Evolutionary conservation across 1,140 invertebrate species (phyloP), one percentile per base, ranked within the genome.

Genomic region (Hyles euphorbiae): DNA sequence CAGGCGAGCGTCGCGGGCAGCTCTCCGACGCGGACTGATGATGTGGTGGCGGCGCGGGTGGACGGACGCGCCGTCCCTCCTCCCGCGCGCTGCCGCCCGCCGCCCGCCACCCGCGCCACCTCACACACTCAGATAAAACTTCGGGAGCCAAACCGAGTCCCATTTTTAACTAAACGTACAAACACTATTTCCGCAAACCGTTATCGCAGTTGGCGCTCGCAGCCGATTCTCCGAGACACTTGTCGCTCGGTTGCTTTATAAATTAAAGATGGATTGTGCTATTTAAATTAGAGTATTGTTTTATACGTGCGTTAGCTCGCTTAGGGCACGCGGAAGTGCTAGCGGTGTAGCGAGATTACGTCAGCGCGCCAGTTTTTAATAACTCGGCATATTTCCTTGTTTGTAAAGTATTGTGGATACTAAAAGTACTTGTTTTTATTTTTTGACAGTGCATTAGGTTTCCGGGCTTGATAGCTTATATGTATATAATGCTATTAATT

Each of bases 331-430:
- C 81, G 81, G 83, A 87, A 87, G 79, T 82, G 72, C 74, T 73
- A 71, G 70, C 63, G 68, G 66, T 73, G 67, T 74, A 66, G 65
- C 68, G 64, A 65, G 64, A 81, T 87, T 83, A 84, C 81, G 81
- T 83, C 83, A 87, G 78, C 80, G 80, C 76, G 79, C 78, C 69
- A 82, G 79, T 84, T 84, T 83, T 84, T 87, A 83, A 82, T 83
- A 83, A 80, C 74, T 79, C 69, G 62, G 67, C 79, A 78, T 84
- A 81, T 80, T 83, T 84, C 80, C 81, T 83, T 81, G 73, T 87
- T 84, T 83, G 74, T 71, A 66, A 56, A 71, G 63, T 71, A 60
- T 67, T 68, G 58, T 49, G 49, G 63, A 67, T 59, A 50, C 56
- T 59, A 71, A 58, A 58, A 49, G 52, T 60, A 40, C 53, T 66